Conservation (phyloP, 1,140 invertebrate species). For the Drosophila paulistorum region DNA sequence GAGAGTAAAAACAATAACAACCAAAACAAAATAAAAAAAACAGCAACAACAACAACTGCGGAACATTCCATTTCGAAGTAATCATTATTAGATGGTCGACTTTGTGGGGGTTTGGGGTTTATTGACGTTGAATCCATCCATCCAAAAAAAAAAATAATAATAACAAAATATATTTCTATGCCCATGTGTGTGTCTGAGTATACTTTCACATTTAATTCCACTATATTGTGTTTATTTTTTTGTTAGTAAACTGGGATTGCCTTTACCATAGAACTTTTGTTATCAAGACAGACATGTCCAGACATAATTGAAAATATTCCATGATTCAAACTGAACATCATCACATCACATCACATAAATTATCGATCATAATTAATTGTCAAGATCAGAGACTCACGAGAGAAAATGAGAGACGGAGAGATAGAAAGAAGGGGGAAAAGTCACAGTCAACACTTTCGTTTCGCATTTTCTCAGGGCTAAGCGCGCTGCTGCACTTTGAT, state of each 20-base stretch:
- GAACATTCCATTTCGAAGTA: conserved; percentile 66
- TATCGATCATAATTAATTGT: conserved; percentile 63
- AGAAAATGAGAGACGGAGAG: neutral
- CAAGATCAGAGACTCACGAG: conserved; percentile 20
- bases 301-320: conserved; percentile 68
- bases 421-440: neutral
- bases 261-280: conserved; percentile 20
- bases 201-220: conserved; percentile 7
- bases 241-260: conserved; percentile 23
- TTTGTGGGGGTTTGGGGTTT: conserved; percentile 22
- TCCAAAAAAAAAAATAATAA: conserved; percentile 20
- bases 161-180: neutral
- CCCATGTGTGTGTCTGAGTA: neutral
- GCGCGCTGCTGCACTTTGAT: conserved; percentile 44
- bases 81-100: conserved; percentile 54
- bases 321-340: conserved; percentile 7
- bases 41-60: conserved; percentile 38
- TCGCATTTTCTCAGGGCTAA: conserved; percentile 62
- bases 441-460: conserved; percentile 56
- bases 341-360: conserved; percentile 48
- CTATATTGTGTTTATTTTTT: conserved; percentile 26
- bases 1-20: conserved; percentile 37
- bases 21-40: conserved; percentile 45
- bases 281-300: conserved; percentile 42
- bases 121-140: conserved; percentile 16